Conservation (phyloP, 2,797 vertebrate genomes). For the Hapalemur alaotrensis region DNA sequence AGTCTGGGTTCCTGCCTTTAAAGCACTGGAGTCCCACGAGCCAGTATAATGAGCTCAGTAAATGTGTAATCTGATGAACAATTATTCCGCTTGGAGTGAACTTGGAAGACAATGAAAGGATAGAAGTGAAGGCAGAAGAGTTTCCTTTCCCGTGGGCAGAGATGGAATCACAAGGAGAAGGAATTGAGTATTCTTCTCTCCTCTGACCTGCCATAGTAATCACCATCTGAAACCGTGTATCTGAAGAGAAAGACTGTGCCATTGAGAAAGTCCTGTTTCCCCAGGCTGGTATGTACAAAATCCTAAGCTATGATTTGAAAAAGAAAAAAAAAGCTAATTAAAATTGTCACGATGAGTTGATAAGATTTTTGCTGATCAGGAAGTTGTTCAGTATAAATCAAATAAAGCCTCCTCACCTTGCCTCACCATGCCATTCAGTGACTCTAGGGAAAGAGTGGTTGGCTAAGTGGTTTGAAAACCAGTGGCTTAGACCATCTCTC, state of each 20-base stretch:
- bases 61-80: neutral
- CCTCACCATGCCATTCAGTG: neutral
- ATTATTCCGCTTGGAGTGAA: neutral
- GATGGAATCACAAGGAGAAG: neutral
- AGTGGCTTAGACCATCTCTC: neutral
- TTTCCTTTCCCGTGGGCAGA: neutral
- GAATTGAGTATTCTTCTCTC: neutral
- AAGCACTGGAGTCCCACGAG: neutral
- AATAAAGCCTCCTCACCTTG: neutral
- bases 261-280: neutral
- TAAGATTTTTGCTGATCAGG: neutral
- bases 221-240: neutral
- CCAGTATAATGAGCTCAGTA: neutral
- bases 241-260: neutral
- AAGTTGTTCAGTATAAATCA: neutral
- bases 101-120: slow-evolving; percentile 17
- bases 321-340: neutral
- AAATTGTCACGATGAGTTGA: neutral
- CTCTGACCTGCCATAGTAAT: neutral
- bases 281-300: neutral
- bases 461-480: neutral
- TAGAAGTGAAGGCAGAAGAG: neutral
- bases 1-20: neutral
- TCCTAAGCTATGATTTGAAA: neutral
- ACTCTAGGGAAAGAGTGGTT: neutral